A percentile compares a stretch with the other conserved stretches of the same genome.
Conservation (phyloP, 2,888 invertebrate species). For the Galerucella calmariensis region DNA sequence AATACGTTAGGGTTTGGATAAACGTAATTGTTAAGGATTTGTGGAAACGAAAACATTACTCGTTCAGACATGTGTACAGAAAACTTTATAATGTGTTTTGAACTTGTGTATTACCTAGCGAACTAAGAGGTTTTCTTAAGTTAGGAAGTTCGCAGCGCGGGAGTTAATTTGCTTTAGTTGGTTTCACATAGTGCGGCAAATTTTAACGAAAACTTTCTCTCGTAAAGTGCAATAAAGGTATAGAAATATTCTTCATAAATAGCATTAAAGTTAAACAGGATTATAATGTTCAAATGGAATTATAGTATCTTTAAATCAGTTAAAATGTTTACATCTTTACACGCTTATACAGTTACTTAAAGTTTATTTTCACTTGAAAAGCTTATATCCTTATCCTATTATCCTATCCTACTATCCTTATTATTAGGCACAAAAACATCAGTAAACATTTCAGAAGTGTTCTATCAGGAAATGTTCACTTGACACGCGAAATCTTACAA, state of each 20-base stretch:
- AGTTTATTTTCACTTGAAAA: too few relatives aligned
- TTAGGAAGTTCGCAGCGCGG: neutral
- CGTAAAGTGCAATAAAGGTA: neutral
- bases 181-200: neutral
- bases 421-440: too few relatives aligned
- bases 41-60: slow-evolving; percentile 1
- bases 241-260: neutral
- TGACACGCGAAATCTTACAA: too few relatives aligned
- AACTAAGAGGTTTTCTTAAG: slow-evolving; percentile 9
- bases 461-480: too few relatives aligned
- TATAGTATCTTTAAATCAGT: too few relatives aligned
- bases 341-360: too few relatives aligned
- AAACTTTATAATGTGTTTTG: slow-evolving; percentile 7
- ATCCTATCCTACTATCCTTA: too few relatives aligned
- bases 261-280: too few relatives aligned
- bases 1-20: neutral
- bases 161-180: slow-evolving; percentile 6
- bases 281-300: too few relatives aligned
- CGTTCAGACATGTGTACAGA: neutral
- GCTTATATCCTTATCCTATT: too few relatives aligned
- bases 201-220: slow-evolving; percentile 4
- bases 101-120: slow-evolving; percentile 7
- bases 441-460: too few relatives aligned
- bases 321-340: too few relatives aligned
- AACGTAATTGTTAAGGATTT: neutral